These are phyloP conservation scores for Perdita meconis DNA, from an alignment of 2,888 invertebrate genomes.

Conservation along the genomic window DNA sequence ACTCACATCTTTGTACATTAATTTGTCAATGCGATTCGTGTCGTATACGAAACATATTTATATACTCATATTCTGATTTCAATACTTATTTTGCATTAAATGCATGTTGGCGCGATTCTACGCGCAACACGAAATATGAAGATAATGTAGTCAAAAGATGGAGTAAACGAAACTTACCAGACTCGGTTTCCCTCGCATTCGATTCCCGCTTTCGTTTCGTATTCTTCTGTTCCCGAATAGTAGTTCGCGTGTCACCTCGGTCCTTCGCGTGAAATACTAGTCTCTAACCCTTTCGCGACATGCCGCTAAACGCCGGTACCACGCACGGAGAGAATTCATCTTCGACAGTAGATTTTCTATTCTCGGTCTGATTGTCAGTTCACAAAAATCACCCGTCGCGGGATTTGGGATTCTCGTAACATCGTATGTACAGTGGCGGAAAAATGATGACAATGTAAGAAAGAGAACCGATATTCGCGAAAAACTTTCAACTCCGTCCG, in stretches of 20 bases:
- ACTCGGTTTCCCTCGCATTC: constrained; percentile 49
- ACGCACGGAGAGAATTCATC: constrained; percentile 56
- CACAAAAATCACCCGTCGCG: constrained; percentile 21
- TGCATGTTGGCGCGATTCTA: neutral
- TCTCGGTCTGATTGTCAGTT: constrained; percentile 46
- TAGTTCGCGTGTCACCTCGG: constrained; percentile 30
- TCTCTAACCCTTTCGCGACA: constrained; percentile 63
- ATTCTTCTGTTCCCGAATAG: constrained; percentile 13
- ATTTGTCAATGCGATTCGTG: neutral
- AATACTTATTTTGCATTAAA: neutral
- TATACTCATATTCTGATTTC: neutral
- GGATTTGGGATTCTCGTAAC: constrained; percentile 32
- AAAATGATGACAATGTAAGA: constrained; percentile 27
- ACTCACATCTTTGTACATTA: neutral
- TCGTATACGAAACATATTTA: neutral
- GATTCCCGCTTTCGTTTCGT: constrained; percentile 35
- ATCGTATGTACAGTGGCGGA: constrained; percentile 32
- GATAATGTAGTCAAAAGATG: neutral
- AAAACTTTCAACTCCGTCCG: constrained; percentile 68
- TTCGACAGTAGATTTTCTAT: constrained; percentile 53
- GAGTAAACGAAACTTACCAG: constrained; percentile 46
- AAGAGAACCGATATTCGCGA: constrained; percentile 43
- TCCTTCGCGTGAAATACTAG: constrained; percentile 15
- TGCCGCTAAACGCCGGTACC: constrained; percentile 55
- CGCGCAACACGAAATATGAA: neutral